Percentiles rank a stretch among this genome's conserved stretches.
Conservation (phyloP, 2,888 invertebrate species). For the Zonitis immaculata region DNA sequence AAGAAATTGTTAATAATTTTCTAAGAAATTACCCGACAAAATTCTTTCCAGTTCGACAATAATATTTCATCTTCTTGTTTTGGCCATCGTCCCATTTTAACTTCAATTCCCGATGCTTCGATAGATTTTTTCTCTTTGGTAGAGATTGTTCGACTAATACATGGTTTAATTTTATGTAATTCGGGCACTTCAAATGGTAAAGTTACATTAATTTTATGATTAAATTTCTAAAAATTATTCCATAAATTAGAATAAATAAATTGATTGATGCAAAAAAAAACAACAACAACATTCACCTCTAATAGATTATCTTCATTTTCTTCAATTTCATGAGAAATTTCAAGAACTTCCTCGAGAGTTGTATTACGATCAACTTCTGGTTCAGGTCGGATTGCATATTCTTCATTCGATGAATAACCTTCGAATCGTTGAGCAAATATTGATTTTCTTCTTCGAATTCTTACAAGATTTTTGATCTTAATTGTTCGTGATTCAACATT, state of each 20-base stretch:
- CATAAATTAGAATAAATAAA: neutral
- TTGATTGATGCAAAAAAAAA: neutral
- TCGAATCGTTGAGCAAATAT: neutral
- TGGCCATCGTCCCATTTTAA: constrained; percentile 16
- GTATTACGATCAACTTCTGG: neutral
- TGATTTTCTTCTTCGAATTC: neutral
- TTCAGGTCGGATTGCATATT: neutral
- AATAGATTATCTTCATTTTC: neutral
- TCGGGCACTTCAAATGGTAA: neutral
- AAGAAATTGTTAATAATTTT: neutral
- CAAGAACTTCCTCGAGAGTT: neutral
- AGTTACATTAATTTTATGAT: neutral
- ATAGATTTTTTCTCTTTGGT: neutral
- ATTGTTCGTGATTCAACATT: neutral
- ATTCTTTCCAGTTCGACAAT: constrained; percentile 21
- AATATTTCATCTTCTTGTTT: constrained; percentile 23
- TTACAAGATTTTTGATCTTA: too few relatives aligned
- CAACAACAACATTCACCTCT: neutral
- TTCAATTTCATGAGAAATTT: neutral
- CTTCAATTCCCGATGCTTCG: neutral
- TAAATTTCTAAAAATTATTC: neutral
- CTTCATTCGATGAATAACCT: neutral
- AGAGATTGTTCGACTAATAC: neutral
- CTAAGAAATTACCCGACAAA: constrained; percentile 23
- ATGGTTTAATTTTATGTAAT: neutral